A percentile compares a stretch with the other conserved stretches of the same genome.
These are phyloP conservation scores for Vidua chalybeata DNA, from an alignment of 2,113 vertebrate species.

Conservation along the genomic window DNA sequence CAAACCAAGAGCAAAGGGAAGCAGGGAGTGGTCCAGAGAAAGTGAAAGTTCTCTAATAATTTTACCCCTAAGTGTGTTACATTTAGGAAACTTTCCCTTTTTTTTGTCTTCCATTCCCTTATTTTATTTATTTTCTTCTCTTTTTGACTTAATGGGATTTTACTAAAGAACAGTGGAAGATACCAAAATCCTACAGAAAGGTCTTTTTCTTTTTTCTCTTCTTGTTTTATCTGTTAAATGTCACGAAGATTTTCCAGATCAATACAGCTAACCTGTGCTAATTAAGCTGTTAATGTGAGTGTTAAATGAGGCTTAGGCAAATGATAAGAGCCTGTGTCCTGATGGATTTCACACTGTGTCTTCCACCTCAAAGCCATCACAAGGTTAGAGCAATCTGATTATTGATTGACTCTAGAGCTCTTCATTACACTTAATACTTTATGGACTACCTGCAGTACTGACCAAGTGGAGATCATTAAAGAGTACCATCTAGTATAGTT, in stretches of 20 bases:
- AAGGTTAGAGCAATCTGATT: neutral
- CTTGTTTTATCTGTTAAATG: neutral
- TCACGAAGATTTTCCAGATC: neutral
- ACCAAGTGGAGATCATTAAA: neutral
- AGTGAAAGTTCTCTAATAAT: neutral
- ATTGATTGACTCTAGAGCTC: neutral
- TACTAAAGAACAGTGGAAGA: neutral
- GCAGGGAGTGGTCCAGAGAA: neutral
- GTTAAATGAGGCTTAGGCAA: conserved; percentile 6
- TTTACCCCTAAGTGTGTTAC: neutral
- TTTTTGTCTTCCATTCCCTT: neutral
- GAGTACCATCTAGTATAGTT: neutral
- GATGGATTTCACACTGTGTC: neutral
- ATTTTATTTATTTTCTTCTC: neutral
- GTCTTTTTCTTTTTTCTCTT: neutral
- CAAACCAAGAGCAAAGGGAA: neutral
- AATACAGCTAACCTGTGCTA: neutral
- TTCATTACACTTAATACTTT: neutral
- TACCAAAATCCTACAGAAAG: neutral
- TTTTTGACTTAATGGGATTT: neutral
- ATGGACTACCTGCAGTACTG: neutral
- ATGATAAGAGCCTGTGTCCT: neutral
- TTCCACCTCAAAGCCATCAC: neutral
- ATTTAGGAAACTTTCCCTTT: neutral
- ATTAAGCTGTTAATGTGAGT: neutral